Evolutionary conservation across 64 coral and sea anemone species (phyloP), one percentile per base, ranked within the genome.

Genomic region (Trachythela sp.): DNA sequence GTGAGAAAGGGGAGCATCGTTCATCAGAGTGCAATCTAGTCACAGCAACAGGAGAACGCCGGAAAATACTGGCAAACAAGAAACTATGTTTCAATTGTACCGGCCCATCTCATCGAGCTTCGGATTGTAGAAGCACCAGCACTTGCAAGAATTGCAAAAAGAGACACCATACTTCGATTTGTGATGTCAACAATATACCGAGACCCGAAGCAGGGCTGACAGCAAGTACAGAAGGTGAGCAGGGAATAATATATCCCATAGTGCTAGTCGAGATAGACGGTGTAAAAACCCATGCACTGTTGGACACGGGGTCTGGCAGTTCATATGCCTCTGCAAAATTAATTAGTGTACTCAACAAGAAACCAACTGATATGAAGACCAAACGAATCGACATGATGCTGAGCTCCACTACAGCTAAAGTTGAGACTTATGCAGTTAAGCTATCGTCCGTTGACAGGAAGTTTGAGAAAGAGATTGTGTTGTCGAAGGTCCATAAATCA

Each of bases 71-170:
- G 68, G 39, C 40, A 17, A 85, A 39, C 9, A 83, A 92, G 17
- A 84, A 34, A 43, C 83, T 91, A 22, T 91, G 89, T 72, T 91
- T 91, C 20, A 92, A 87, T 87, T 92, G 91, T 17, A 92, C 76
- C 26, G 76, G 75, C 40, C 22, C 48, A 1, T 20, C 48, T 1
- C 76, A 88, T 35, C 38, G 84, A 30, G 75, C 86, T 51, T 84
- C 71, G 6, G 49, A 92, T 45, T 88, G 75, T 39, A 58, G 35
- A 84, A 88, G 80, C 48, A 51, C 72, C 14, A 68, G 2, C 4
- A 68, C 59, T 6, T 68, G 59, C 14, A 22, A 68, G 59, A 68
- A 36, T 7, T 36, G 80, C 22, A 24, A 26, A 8, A 71, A 87
- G 24, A 9, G 59, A 13, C 86, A 89, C 11, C 83, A 89, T 50